These are phyloP conservation scores for Amphiprion percula DNA, from an alignment of 2,113 vertebrate species.

Conservation along the genomic window DNA sequence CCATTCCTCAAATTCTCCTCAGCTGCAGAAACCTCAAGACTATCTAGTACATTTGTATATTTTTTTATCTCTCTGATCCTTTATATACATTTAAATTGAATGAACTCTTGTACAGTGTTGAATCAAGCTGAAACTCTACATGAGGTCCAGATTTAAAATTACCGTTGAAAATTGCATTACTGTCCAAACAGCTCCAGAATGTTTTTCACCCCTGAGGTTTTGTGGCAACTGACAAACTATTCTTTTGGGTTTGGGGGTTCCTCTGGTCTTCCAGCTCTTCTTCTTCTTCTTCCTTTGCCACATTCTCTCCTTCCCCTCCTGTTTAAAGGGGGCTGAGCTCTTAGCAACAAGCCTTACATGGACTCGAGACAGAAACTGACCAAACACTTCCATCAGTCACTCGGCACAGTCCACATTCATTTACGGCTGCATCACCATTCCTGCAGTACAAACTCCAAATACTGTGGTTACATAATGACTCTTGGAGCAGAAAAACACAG, in stretches of 20 bases:
- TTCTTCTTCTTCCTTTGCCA: conserved; percentile 11
- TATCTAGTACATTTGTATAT: background rate
- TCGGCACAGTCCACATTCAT: conserved; percentile 66
- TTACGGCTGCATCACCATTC: conserved; percentile 71
- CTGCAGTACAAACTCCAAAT: conserved; percentile 36
- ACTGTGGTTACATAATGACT: conserved; percentile 45
- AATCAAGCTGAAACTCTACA: no score
- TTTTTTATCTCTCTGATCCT: no score
- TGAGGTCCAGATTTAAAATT: background rate
- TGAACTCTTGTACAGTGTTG: background rate
- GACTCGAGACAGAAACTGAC: conserved; percentile 68
- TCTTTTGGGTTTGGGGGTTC: conserved; percentile 15
- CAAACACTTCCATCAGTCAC: conserved; percentile 68
- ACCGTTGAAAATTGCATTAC: background rate
- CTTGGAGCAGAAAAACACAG: background rate
- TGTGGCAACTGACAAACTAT: background rate
- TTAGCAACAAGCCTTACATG: conserved; percentile 75
- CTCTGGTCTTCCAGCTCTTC: conserved; percentile 32
- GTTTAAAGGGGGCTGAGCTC: conserved; percentile 38
- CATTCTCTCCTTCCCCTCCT: conserved; percentile 21
- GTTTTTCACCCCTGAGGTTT: background rate
- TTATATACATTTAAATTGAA: background rate
- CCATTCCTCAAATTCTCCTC: background rate
- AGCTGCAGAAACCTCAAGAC: background rate
- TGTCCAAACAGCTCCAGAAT: background rate